Evolutionary conservation across 1,140 invertebrate genomes (phyloP).

Genomic region (Lepidotrigona ventralis): DNA sequence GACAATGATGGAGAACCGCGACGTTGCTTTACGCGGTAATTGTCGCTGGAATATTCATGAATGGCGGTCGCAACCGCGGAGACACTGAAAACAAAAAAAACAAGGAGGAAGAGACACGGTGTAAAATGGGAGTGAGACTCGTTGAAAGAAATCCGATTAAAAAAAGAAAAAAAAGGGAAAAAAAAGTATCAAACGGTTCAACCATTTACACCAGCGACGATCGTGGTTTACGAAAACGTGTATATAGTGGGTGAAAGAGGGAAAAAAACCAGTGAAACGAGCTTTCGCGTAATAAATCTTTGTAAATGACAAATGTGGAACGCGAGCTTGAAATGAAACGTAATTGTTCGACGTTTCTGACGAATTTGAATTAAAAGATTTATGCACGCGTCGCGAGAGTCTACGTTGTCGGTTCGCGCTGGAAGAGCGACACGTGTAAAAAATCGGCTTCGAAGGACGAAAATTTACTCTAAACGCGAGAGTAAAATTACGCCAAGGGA

Average conservation of each 20-base stretch:
- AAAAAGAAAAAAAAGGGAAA: too few species aligned
- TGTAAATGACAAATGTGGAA: neutral
- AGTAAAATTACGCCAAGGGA: neutral
- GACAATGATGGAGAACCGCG: conserved; percentile 57
- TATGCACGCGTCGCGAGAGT: neutral
- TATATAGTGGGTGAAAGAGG: neutral
- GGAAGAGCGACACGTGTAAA: neutral
- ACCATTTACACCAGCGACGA: conserved; percentile 10
- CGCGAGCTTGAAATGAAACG: neutral
- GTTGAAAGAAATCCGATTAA: conserved; percentile 41
- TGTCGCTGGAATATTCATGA: conserved; percentile 71
- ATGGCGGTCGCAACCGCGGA: conserved; percentile 23
- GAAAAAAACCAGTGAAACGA: neutral
- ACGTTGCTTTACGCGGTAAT: conserved; percentile 57
- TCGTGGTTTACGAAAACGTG: neutral
- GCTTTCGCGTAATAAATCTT: neutral
- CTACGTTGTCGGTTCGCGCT: neutral
- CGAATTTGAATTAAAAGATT: neutral
- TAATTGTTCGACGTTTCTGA: neutral
- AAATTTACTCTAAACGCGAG: neutral
- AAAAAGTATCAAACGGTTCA: conserved; percentile 30
- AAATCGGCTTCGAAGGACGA: neutral
- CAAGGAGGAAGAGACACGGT: neutral
- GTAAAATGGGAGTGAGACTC: neutral
- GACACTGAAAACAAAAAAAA: conserved; percentile 22